Evolutionary conservation across 1,140 invertebrate genomes (phyloP).

Genomic region (Drosophila grimshawi): DNA sequence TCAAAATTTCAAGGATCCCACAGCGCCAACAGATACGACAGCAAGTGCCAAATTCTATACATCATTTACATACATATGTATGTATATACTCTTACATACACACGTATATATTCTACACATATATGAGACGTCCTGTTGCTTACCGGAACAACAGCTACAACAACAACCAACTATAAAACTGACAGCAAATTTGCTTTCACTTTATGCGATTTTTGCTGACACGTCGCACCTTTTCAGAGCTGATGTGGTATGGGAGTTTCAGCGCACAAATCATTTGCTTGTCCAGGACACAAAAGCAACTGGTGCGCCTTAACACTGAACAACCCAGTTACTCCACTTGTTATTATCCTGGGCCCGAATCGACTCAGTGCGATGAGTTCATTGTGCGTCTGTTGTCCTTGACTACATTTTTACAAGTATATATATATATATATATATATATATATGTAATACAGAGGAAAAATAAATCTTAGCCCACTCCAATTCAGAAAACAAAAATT

Average conservation of each 20-base stretch:
- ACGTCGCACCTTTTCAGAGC: slow-evolving; percentile 45
- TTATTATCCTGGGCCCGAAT: slow-evolving; percentile 25
- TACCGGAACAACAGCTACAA: slow-evolving; percentile 13
- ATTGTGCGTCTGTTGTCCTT: slow-evolving; percentile 56
- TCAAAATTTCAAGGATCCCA: slow-evolving; percentile 39
- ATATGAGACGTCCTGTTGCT: slow-evolving; percentile 45
- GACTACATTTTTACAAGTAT: slow-evolving; percentile 22
- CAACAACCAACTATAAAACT: slow-evolving; percentile 12
- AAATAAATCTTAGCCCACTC: neutral
- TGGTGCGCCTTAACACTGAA: slow-evolving; percentile 27
- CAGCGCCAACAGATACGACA: neutral
- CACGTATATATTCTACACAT: too few relatives aligned
- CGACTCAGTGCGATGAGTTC: slow-evolving; percentile 37
- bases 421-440: neutral
- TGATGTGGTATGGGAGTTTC: slow-evolving; percentile 1
- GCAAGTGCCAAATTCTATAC: slow-evolving; percentile 42
- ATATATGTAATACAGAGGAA: neutral
- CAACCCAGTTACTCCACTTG: slow-evolving; percentile 15
- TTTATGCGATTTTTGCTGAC: slow-evolving; percentile 57
- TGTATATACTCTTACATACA: neutral
- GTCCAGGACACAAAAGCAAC: slow-evolving; percentile 25
- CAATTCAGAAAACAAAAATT: neutral
- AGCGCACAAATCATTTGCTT: slow-evolving; percentile 15
- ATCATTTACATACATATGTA: slow-evolving; percentile 5
- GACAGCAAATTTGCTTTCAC: slow-evolving; percentile 49